Percentiles rank a stretch among this genome's conserved stretches.
Conservation (phyloP, 2,797 vertebrate species). For the Botia almorhae region DNA sequence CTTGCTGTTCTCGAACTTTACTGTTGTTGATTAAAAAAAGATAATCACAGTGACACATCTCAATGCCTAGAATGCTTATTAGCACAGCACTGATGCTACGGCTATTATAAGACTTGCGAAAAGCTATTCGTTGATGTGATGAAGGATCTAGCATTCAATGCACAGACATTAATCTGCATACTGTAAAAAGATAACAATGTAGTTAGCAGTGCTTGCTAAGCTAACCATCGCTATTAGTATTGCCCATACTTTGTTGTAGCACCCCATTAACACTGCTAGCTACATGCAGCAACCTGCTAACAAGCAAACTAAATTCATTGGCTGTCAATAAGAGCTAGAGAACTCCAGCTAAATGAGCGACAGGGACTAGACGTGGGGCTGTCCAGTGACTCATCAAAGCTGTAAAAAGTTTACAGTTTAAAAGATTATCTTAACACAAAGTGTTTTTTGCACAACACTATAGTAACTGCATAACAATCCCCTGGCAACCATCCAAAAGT, state of each 20-base stretch:
- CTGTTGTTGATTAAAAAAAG: neutral
- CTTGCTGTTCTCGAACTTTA: slow-evolving; percentile 4
- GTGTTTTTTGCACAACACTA: no score
- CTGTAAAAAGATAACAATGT: neutral
- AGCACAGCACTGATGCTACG: neutral
- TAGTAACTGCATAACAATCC: no score
- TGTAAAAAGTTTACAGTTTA: neutral
- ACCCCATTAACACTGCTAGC: no score
- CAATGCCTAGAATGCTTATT: neutral
- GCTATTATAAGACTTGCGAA: neutral
- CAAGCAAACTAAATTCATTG: no score
- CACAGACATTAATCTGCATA: neutral
- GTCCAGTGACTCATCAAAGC: no score
- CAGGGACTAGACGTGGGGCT: no score
- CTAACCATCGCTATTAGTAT: no score
- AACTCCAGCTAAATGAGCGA: no score
- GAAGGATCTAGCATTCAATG: neutral
- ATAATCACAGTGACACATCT: neutral
- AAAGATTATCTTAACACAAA: neutral
- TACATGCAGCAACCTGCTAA: no score
- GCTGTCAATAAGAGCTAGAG: no score
- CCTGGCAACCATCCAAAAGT: no score
- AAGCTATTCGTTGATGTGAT: neutral
- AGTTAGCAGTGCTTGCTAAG: neutral
- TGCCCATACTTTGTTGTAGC: no score